Conservation (phyloP, 2,113 vertebrate genomes). For the Columba livia region DNA sequence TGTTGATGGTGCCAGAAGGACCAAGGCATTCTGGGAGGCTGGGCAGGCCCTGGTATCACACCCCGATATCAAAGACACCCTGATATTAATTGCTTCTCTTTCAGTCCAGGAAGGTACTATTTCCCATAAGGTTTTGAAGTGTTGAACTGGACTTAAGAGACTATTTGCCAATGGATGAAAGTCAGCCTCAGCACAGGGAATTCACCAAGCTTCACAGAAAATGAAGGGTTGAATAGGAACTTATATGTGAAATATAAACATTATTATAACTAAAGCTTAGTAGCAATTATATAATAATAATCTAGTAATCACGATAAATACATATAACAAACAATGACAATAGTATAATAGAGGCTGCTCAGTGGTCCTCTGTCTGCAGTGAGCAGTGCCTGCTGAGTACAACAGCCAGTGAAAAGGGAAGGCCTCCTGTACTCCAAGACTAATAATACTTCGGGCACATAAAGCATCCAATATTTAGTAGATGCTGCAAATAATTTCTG, state of each 20-base stretch:
- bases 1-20: neutral
- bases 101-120: neutral
- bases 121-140: neutral
- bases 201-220: neutral
- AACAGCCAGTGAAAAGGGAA: neutral
- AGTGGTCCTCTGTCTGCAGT: neutral
- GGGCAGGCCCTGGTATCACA: neutral
- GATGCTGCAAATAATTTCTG: neutral
- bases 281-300: neutral
- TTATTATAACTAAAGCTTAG: neutral
- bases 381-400: neutral
- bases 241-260: neutral
- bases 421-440: neutral
- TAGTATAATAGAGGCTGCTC: neutral
- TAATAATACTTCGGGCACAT: neutral
- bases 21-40: neutral
- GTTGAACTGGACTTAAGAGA: neutral
- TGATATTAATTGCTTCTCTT: neutral
- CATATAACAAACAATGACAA: neutral
- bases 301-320: neutral
- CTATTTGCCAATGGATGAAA: neutral
- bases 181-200: neutral
- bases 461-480: neutral
- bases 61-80: neutral
- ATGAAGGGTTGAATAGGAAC: neutral